A percentile compares a stretch with the other conserved stretches of the same genome.
Evolutionary conservation across 1,140 invertebrate species (phyloP).

Genomic region (Eumeta japonica): DNA sequence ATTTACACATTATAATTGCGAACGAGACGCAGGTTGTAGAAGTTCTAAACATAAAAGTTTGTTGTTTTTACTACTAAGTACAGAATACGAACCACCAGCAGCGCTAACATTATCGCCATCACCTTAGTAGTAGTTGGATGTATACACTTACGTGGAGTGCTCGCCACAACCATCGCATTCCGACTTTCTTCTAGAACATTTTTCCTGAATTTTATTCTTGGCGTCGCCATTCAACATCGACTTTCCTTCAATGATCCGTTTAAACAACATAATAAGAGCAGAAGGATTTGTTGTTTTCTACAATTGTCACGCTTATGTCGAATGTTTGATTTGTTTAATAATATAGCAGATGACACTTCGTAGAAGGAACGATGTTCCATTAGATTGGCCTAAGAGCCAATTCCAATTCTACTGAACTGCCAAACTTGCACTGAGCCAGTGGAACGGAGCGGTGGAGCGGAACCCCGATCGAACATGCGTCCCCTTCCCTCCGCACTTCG

Average conservation of each 20-base stretch:
- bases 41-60: too few species aligned
- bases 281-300: conserved; percentile 52
- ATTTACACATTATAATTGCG: too few species aligned
- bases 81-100: too few species aligned
- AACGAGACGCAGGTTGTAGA: too few species aligned
- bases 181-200: conserved; percentile 51
- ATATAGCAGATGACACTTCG: conserved; percentile 36
- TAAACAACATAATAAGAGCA: conserved; percentile 57
- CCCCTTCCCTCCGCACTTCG: too few species aligned
- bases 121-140: too few species aligned
- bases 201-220: conserved; percentile 37
- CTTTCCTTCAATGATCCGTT: conserved; percentile 59
- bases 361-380: conserved; percentile 54
- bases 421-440: conserved; percentile 32
- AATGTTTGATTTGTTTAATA: conserved; percentile 49
- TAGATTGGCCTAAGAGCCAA: conserved; percentile 50
- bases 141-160: conserved; percentile 49
- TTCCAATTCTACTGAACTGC: conserved; percentile 48
- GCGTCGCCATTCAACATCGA: conserved; percentile 51
- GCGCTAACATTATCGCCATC: too few species aligned
- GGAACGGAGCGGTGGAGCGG: not conserved
- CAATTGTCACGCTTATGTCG: conserved; percentile 46
- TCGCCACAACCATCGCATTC: conserved; percentile 51
- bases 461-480: not conserved
- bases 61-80: too few species aligned